Evolutionary conservation across 2,113 vertebrate genomes (phyloP), one percentile per base, ranked within the genome.

Genomic region (Alethe castanea): DNA sequence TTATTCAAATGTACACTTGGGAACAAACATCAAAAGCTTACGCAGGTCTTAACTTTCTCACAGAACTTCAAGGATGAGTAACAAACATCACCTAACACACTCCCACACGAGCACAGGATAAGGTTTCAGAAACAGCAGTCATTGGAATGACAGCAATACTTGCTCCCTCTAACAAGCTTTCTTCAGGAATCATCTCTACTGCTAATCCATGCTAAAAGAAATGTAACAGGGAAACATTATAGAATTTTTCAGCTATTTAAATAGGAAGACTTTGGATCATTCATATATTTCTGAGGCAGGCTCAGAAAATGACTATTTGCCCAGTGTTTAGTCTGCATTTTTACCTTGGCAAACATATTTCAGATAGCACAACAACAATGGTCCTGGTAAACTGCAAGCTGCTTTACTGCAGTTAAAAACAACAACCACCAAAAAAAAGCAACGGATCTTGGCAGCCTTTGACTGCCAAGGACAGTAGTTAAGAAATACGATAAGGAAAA

Each of bases 61-160:
- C 70, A 77, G 71, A 83, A 56, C 44, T 90, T 88, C 92, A 86
- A 83, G 74, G 86, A 93, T 81, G 60, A 92, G 90, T 66, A 92
- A 96, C 56, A 94, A 90, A 74, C 23, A 86, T 23, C 85, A 94
- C 31, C 50, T 56, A 69, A 54, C 67, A 65, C 44, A 40, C 73
- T 77, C 89, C 91, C 71, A 35, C 87, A 18, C 5, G 11, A 72
- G 38, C 7, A 2, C 4, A 81, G 91, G 83, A 66, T 83, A 93
- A 92, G 29, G 24, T 77, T 94, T 94, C 80, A 90, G 62, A 73
- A 88, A 44, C 54, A 76, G 61, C 29, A 85, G 65, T 42, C 62
- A 20, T 26, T 74, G 64, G 52, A 94, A 90, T 48, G 31, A 57
- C 64, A 92, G 69, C 92, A 78, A 47, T 36, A 83, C n/a, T 64